Evolutionary conservation across 2,113 vertebrate genomes (phyloP), one percentile per base, ranked within the genome.

Genomic region (Coracopsis vasa): DNA sequence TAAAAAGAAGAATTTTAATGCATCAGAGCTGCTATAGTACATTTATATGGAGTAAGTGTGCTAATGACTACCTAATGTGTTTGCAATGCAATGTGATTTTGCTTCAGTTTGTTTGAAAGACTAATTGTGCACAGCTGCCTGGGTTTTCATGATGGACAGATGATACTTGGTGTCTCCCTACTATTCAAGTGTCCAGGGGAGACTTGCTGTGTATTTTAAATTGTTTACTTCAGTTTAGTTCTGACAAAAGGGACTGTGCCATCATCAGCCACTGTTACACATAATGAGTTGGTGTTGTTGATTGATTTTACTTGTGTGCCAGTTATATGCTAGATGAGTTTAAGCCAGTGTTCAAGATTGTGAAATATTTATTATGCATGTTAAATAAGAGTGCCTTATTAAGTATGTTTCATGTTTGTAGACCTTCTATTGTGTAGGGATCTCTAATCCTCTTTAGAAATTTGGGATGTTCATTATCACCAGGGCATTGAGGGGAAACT

Each of bases 11-110:
- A 64, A 58, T 90, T 90, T 74, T 81, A 94, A 78, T 78, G 47
- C 50, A 64, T 87, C 90, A 73, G 80, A 92, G 70, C 80, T 72
- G 73, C 65, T 90, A 94, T 94, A 54, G 86, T 93, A 64, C 60
- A 61, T 91, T 97, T 95, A 23, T 80, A 29, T 56, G 35, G 70
- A 50, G 58, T 53, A 79, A 92, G 90, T 72, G 91, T 96, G 88
- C 89, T 96, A 95, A 96, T 93, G 92, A 91, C 67, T 72, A 78
- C 54, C 53, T 95, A 96, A 97, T 92, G 84, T 93, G 83, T 97
- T 96, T 97, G 88, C 92, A 94, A 72, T 88, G 83, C 74, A 54
- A 45, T 80, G 95, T 67, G 93, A 88, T 97, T 95, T 88, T 50
- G 33, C 54, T 82, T 92, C 80, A 69, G 60, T 83, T 66, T 86